Conservation (phyloP, 2,888 invertebrate genomes). For the Sesia bembeciformis region DNA sequence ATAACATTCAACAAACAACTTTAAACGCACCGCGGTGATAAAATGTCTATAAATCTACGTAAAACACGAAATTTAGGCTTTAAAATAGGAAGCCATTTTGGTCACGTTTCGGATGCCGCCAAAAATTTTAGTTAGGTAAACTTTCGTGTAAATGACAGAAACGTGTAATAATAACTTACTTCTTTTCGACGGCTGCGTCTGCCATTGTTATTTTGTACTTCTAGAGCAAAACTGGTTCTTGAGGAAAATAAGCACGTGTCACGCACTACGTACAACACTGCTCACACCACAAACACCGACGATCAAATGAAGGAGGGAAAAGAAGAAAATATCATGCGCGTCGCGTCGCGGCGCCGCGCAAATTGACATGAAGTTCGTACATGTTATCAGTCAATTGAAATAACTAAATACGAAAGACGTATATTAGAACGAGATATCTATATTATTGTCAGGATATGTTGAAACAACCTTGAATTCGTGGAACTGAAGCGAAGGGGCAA, state of each 20-base stretch:
- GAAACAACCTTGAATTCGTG: slow-evolving; percentile 53
- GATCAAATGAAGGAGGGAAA: slow-evolving; percentile 66
- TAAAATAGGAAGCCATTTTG: slow-evolving; percentile 74
- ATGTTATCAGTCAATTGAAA: slow-evolving; percentile 33
- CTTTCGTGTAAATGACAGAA: slow-evolving; percentile 19
- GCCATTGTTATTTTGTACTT: slow-evolving; percentile 72
- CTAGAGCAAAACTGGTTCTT: slow-evolving; percentile 28
- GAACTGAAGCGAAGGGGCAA: slow-evolving; percentile 22
- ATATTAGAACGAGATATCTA: slow-evolving; percentile 30
- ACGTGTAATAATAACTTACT: slow-evolving; percentile 69
- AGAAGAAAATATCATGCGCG: slow-evolving; percentile 52
- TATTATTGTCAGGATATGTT: slow-evolving; percentile 15
- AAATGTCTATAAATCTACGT: slow-evolving; percentile 10
- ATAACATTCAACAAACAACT: background rate
- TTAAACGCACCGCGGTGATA: background rate
- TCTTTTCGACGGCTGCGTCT: slow-evolving; percentile 79
- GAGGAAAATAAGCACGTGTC: slow-evolving; percentile 55
- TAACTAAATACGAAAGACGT: slow-evolving; percentile 12
- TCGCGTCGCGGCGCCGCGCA: slow-evolving; percentile 43
- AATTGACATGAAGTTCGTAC: slow-evolving; percentile 38
- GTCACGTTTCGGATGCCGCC: slow-evolving; percentile 64
- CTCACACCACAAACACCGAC: slow-evolving; percentile 67
- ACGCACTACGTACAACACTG: slow-evolving; percentile 53
- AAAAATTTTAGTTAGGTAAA: slow-evolving; percentile 38
- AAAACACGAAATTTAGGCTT: slow-evolving; percentile 34